A percentile compares a stretch with the other conserved stretches of the same genome.
phyloP scores from a whole-genome alignment of 2,888 invertebrate species.

The Brachyptera putata region DNA sequence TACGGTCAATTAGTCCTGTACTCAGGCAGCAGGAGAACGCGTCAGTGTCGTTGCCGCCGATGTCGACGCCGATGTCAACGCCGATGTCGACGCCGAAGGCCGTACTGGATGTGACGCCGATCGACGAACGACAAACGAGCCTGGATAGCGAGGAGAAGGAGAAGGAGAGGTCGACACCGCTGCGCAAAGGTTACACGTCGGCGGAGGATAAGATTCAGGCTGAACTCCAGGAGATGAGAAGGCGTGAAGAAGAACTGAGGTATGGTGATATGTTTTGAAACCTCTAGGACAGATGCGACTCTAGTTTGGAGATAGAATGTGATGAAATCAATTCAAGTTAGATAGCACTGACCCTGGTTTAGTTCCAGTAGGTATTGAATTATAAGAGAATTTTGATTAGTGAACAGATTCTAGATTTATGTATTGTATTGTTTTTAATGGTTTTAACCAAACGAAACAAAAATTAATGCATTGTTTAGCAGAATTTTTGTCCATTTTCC shows the following conservation, averaged over 20 bases:
- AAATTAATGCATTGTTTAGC: too few relatives aligned
- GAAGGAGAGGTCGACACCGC: conserved; percentile 45
- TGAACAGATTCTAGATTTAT: too few relatives aligned
- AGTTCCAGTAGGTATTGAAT: too few relatives aligned
- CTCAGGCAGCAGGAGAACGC: neutral
- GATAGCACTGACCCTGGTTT: too few relatives aligned
- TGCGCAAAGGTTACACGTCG: conserved; percentile 73
- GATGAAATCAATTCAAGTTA: too few relatives aligned
- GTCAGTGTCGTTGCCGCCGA: conserved; percentile 28
- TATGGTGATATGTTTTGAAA: too few relatives aligned
- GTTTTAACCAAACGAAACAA: too few relatives aligned
- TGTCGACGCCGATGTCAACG: conserved; percentile 31
- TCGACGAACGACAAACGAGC: conserved; percentile 30
- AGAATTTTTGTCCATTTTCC: too few relatives aligned
- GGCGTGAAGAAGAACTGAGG: conserved; percentile 75
- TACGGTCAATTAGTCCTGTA: neutral
- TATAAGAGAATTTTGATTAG: too few relatives aligned
- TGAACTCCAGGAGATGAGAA: conserved; percentile 79
- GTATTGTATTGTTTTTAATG: too few relatives aligned
- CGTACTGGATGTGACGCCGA: conserved; percentile 33
- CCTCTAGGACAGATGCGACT: too few relatives aligned
- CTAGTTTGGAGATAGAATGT: too few relatives aligned
- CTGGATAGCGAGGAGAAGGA: conserved; percentile 49
- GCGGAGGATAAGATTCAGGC: conserved; percentile 86
- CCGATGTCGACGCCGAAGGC: conserved; percentile 40